These are phyloP conservation scores for Drosophila fuyamai DNA, from an alignment of 1,140 invertebrate species.

Conservation along the genomic window DNA sequence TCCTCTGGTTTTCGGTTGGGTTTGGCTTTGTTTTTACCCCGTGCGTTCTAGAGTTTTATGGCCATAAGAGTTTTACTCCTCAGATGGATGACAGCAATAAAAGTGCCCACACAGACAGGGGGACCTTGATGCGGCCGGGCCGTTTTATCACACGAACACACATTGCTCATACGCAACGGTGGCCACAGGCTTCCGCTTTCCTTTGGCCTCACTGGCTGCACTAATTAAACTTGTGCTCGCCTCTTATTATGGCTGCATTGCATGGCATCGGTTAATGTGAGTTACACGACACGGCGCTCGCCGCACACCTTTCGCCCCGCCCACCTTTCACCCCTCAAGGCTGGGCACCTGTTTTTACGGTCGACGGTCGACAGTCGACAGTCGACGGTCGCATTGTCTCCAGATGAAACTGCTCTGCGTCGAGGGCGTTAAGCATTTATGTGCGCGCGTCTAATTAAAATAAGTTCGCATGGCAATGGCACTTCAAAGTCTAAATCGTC, in stretches of 20 bases:
- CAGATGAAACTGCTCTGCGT: conserved; percentile 51
- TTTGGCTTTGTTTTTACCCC: conserved; percentile 62
- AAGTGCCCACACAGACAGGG: conserved; percentile 57
- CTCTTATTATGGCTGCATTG: conserved; percentile 82
- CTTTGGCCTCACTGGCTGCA: conserved; percentile 73
- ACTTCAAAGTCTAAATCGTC: conserved; percentile 83
- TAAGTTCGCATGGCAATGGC: conserved; percentile 81
- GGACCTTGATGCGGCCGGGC: conserved; percentile 67
- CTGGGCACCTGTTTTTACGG: conserved; percentile 67
- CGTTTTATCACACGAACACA: conserved; percentile 81
- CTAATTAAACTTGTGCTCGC: conserved; percentile 80
- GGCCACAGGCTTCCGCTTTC: conserved; percentile 66
- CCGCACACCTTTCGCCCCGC: neutral
- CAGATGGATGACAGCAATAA: conserved; percentile 82
- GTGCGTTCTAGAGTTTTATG: conserved; percentile 79
- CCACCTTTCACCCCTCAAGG: conserved; percentile 8
- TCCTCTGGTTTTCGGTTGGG: conserved; percentile 24
- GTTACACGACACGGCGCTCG: conserved; percentile 60
- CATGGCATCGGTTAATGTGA: conserved; percentile 82
- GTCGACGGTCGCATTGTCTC: conserved; percentile 64
- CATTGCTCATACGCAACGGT: conserved; percentile 81
- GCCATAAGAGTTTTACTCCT: conserved; percentile 80
- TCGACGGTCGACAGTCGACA: no score
- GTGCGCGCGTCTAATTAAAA: conserved; percentile 80
- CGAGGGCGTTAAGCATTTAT: conserved; percentile 75